Evolutionary conservation across 2,888 invertebrate genomes (phyloP), one percentile per base, ranked within the genome.

Genomic region (Calameuta idolon): DNA sequence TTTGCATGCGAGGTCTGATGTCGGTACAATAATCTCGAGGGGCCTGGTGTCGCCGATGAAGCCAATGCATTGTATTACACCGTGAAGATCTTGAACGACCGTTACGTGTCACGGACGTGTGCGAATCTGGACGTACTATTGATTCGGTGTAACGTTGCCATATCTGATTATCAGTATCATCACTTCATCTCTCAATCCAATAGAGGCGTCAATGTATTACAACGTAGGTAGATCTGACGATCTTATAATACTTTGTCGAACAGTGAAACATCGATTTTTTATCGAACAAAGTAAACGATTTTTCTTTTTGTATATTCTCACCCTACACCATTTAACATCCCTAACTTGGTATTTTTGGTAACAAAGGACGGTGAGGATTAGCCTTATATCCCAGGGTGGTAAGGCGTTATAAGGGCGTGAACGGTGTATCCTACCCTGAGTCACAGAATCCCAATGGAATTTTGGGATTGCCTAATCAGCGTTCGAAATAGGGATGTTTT

Each of bases 381-480:
- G 55, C 55, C 55, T 55, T 55, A 55, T 23, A 55, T 23, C 23
- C 55, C 55, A 55, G 55, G 23, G 55, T 15, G 23, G 55, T 33
- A 71, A 15, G 71, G 31, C 31, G 31, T 71, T 71, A 34, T 33
- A 71, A 71, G 31, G 71, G 71, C 71, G 31, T 33, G 33, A 31
- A 31, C 71, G 34, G 71, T 34, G 33, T 71, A 31, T 71, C 71
- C 31, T 5, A 23, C 71, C 23, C 71, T 31, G 71, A 71, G 55
- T 71, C 71, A 71, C 34, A 71, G 71, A 15, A 71, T 34, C 71
- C 34, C 71, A 34, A 34, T 71, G 71, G 71, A 71, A 71, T 71
- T 71, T 71, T 71, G 12, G 71, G 71, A 71, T 71, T 71, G 71
- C 71, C 71, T 71, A 71, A 71, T 71, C 71, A 71, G 71, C 71